Evolutionary conservation across 1,140 invertebrate genomes (phyloP).

Genomic region (Zaprionus capensis): DNA sequence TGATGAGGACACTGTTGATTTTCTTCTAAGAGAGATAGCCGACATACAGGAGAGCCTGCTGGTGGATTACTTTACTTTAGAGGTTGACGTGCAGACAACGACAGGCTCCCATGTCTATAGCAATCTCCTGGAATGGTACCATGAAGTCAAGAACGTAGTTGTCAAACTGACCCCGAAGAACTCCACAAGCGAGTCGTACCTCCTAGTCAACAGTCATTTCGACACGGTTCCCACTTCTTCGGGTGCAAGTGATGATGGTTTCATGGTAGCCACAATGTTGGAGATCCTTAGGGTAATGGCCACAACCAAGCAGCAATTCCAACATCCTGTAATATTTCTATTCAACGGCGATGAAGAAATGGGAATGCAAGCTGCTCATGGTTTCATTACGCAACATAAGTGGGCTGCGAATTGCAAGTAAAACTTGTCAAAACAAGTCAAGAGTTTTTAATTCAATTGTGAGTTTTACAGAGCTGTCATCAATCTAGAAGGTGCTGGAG

Average conservation of each 20-base stretch:
- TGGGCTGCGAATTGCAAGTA: conserved; percentile 87
- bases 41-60: conserved; percentile 40
- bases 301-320: conserved; percentile 42
- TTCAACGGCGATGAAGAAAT: conserved; percentile 94
- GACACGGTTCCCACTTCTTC: conserved; percentile 93
- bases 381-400: conserved; percentile 91
- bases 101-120: conserved; percentile 87
- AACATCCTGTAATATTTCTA: conserved; percentile 88
- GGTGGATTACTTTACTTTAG: conserved; percentile 50
- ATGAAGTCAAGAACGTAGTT: conserved; percentile 90
- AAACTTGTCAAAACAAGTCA: too few relatives aligned
- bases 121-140: conserved; percentile 86
- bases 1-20: conserved; percentile 87
- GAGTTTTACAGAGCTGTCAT: conserved; percentile 85
- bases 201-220: conserved; percentile 97
- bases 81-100: conserved; percentile 84
- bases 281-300: conserved; percentile 88
- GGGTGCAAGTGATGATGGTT: conserved; percentile 88
- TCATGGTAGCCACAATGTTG: conserved; percentile 95
- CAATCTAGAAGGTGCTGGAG: conserved; percentile 89
- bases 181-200: conserved; percentile 81
- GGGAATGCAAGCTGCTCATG: conserved; percentile 88
- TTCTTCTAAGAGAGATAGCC: conserved; percentile 81
- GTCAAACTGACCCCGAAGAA: conserved; percentile 88
- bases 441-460: conserved; percentile 65